phyloP scores from a whole-genome alignment of 2,888 invertebrate species.

The Tholera decimalis region DNA sequence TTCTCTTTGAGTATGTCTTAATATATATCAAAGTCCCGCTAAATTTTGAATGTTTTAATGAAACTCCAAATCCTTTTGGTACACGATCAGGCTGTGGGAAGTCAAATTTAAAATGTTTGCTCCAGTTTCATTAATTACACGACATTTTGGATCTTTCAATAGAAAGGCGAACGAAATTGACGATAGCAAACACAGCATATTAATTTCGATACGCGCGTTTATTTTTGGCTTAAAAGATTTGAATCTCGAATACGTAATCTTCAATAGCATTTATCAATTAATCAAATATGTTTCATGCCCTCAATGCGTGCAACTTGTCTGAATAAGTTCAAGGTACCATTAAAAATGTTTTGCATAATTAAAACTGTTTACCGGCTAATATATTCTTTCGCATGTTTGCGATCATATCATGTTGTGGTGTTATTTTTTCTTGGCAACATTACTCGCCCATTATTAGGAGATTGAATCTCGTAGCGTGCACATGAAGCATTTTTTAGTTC shows the following conservation, averaged over 20 bases:
- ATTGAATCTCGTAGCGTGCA: conserved; percentile 85
- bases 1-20: conserved; percentile 73
- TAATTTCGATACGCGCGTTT: conserved; percentile 15
- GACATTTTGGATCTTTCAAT: conserved; percentile 41
- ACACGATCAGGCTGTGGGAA: conserved; percentile 53
- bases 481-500: conserved; percentile 81
- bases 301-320: conserved; percentile 67
- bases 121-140: conserved; percentile 46
- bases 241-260: conserved; percentile 39
- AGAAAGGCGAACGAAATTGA: conserved; percentile 15
- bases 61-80: conserved; percentile 64
- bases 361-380: conserved; percentile 82
- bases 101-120: conserved; percentile 54
- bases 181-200: conserved; percentile 13
- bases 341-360: conserved; percentile 82
- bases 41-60: conserved; percentile 69
- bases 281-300: conserved; percentile 59
- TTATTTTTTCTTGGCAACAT: conserved; percentile 77
- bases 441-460: conserved; percentile 84
- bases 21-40: conserved; percentile 65
- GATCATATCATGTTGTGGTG: conserved; percentile 81
- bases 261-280: conserved; percentile 47
- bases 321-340: conserved; percentile 84
- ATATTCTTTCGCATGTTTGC: conserved; percentile 82
- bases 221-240: conserved; percentile 22